These are phyloP conservation scores for Wiebesia pumilae DNA, from an alignment of 1,140 invertebrate species.

Conservation along the genomic window DNA sequence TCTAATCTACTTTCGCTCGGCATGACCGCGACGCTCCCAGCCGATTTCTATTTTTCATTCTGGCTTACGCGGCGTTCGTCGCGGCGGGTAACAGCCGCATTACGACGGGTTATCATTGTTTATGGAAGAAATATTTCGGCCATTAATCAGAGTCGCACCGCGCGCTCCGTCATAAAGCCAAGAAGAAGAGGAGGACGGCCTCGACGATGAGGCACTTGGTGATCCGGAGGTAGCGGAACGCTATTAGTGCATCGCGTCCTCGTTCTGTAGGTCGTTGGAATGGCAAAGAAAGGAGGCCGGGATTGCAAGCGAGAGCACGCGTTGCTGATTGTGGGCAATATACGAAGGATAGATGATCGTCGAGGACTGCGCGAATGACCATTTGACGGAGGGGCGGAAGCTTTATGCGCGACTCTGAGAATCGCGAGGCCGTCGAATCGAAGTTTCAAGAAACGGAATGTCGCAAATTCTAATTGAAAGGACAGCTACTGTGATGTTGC, in stretches of 20 bases:
- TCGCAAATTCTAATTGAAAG: no score
- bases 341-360: not conserved
- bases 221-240: conserved; percentile 22
- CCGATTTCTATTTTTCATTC: conserved; percentile 61
- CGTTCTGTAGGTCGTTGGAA: not conserved
- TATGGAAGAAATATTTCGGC: conserved; percentile 72
- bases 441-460: not conserved
- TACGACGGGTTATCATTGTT: conserved; percentile 63
- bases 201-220: conserved; percentile 55
- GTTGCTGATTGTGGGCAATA: not conserved
- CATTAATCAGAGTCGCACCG: conserved; percentile 69
- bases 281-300: not conserved
- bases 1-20: conserved; percentile 60
- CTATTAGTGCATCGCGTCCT: conserved; percentile 28
- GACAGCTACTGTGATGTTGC: not conserved
- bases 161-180: conserved; percentile 35
- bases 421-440: no score
- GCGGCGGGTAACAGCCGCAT: conserved; percentile 48
- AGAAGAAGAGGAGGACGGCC: conserved; percentile 1
- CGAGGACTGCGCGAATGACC: no score
- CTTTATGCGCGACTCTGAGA: no score
- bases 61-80: conserved; percentile 35
- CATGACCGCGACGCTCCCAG: conserved; percentile 37
- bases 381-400: no score
- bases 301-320: no score